Evolutionary conservation across 1,140 invertebrate species (phyloP), one percentile per base, ranked within the genome.

Genomic region (Papilio dardanus): DNA sequence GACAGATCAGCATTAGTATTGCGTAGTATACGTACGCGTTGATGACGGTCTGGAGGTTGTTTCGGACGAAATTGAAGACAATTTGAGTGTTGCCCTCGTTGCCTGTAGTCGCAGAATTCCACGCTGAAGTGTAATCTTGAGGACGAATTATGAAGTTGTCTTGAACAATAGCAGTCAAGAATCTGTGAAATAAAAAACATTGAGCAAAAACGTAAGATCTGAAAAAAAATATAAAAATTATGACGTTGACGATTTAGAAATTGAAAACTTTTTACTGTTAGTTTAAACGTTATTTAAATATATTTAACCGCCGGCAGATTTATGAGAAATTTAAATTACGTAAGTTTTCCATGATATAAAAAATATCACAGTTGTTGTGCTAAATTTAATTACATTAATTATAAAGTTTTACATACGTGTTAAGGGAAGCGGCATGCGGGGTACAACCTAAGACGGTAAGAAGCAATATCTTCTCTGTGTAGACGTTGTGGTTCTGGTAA

Each of bases 361-460:
- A n/a, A n/a, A n/a, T n/a, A 67, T 67, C 14, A 3, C 16, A 67
- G 6, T 67, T 67, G 0, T 19, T 67, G 3, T 33, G n/a, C 19
- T 2, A 35, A 35, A 21, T 19, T 2, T 19, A 35, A 30, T 37
- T 33, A 6, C 1, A 31, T 14, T 14, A n/a, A n/a, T 24, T 28
- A 68, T 37, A 35, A 79, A 46, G 74, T 10, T 21, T 30, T 37
- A 84, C 86, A 92, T 94, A 96, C 94, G 76, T 79, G 37, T 92
- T 79, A 7, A 95, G 81, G 16, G 90, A 76, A 3, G 16, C 31
- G 0, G 74, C 75, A 73, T 94, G 74, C 16, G 83, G 82, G 0
- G 94, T 93, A 78, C 95, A 96, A 35, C 94, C 94, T 7, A 95
- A 83, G 3, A 91, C 90, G 54, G 77, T 84, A 2, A 95, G 82